phyloP scores from a whole-genome alignment of 2,888 invertebrate genomes.

The Griposia aprilina region DNA sequence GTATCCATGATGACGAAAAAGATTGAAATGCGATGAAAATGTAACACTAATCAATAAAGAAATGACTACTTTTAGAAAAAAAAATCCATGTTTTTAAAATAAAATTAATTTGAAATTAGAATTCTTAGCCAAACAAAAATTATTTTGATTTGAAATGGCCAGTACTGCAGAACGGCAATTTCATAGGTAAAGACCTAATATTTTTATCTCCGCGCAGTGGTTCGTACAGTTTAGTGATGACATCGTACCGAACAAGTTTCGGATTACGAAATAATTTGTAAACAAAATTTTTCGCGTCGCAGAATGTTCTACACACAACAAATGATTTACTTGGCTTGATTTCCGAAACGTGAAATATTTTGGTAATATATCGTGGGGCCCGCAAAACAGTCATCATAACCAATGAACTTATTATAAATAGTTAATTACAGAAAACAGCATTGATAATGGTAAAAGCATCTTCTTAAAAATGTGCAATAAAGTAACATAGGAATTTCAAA shows the following conservation, averaged over 20 bases:
- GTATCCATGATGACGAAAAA: no score
- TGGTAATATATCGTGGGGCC: conserved; percentile 22
- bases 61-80: no score
- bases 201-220: conserved; percentile 52
- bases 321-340: conserved; percentile 70
- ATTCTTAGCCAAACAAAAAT: no score
- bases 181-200: no score
- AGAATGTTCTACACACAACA: conserved; percentile 75
- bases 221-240: conserved; percentile 71
- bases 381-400: not conserved
- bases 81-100: no score
- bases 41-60: no score
- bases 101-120: no score
- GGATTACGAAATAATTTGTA: conserved; percentile 81
- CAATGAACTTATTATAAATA: not conserved
- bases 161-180: no score
- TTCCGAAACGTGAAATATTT: conserved; percentile 68
- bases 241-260: conserved; percentile 75
- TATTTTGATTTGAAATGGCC: no score
- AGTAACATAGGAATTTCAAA: conserved; percentile 28
- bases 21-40: no score
- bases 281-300: conserved; percentile 79
- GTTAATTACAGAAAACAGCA: not conserved
- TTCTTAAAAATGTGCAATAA: conserved; percentile 15
- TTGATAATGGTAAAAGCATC: not conserved